Base-by-base conservation (phyloP, 2,888 invertebrate genomes). In the Vesta saturnalis region DNA sequence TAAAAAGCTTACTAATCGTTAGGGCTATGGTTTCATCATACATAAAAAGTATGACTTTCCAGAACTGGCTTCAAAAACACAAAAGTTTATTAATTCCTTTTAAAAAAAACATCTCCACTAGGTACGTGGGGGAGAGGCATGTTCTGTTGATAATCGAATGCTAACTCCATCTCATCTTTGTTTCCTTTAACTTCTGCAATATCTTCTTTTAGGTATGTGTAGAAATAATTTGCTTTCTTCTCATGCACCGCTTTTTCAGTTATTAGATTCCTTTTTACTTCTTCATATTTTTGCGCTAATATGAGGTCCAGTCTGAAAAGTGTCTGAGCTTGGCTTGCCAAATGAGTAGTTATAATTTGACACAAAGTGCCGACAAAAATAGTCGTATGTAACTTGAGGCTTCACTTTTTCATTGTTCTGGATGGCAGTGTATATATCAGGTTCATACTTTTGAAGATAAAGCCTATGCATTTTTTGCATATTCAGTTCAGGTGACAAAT, bases 401-500 rank as follows among this genome's bases (percentile, higher is more conserved):
- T 60, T 54, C 30, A 65, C 54, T 49, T 65, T 39, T 65, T 61
- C 14, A 39, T 21, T 21, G 21, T 55, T 55, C 22, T 62, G 16
- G 18, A 30, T 6, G 10, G 15, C 49, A 30, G 12, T 35, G 39
- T 58, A 64, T 49, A 57, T n/a, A 5, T 64, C 49, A 12, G 57
- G 52, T 64, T 65, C 60, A 22, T 60, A 60, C 22, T 60, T 60
- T 60, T 65, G 39, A 35, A 65, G 60, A 23, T 65, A 65, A 39
- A 65, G 22, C 30, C 23, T 23, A 46, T 56, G 47, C 56, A 63
- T 55, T 46, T 65, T 69, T 62, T 66, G 39, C 19, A 70, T 78
- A 73, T 79, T 73, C 78, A 67, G 47, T 60, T 70, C 67, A 56
- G 67, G 64, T 54, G 67, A 70, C 57, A 69, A 56, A 69, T 69